Evolutionary conservation across 2,797 vertebrate genomes (phyloP).

Genomic region (Sebastolobus alascanus): DNA sequence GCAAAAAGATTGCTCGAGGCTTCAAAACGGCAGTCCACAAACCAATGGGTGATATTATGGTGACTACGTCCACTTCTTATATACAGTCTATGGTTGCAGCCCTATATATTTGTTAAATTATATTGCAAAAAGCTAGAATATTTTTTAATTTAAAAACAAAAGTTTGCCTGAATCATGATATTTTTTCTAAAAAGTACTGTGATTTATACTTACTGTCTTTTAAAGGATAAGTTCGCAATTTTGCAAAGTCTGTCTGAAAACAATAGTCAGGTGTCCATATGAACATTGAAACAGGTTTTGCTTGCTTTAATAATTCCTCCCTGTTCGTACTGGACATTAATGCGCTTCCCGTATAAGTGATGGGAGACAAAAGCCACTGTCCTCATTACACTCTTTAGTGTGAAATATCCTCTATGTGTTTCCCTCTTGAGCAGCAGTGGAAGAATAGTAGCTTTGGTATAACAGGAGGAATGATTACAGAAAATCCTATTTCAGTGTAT

Average conservation of each 20-base stretch:
- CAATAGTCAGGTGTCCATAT: not conserved
- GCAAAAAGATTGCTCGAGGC: rapidly evolving
- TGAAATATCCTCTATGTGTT: not conserved
- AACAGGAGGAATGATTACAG: not conserved
- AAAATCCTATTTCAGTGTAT: not conserved
- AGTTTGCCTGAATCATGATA: not conserved
- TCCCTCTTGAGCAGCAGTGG: not conserved
- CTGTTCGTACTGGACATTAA: not conserved
- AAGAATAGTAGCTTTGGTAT: not conserved
- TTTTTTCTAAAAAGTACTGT: not conserved
- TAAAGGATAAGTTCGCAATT: not conserved
- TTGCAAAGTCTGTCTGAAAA: not conserved
- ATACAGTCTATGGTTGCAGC: not conserved
- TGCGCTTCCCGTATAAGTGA: not conserved
- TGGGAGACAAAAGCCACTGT: not conserved
- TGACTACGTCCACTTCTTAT: not conserved
- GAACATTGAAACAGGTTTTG: not conserved
- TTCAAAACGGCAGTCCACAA: not conserved
- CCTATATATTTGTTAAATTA: not conserved
- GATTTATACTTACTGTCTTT: not conserved
- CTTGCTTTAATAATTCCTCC: not conserved
- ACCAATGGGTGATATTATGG: not conserved
- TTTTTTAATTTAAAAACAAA: not conserved
- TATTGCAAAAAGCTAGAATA: not conserved
- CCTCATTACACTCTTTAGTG: not conserved